Conservation (phyloP, 2,888 invertebrate species). For the Dryocosmus kuriphilus region DNA sequence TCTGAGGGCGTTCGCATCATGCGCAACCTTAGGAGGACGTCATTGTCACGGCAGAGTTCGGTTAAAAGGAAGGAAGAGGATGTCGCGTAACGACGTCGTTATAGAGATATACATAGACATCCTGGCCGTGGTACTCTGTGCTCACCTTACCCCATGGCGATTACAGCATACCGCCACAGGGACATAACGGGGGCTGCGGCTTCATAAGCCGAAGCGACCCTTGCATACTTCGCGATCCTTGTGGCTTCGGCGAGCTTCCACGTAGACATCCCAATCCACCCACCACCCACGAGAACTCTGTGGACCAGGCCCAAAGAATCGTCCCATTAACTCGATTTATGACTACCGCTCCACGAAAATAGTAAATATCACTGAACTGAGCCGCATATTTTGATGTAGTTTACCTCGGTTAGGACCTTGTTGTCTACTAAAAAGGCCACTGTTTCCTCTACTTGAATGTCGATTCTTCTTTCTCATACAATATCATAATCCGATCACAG, state of each 20-base stretch:
- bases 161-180: conserved; percentile 71
- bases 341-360: conserved; percentile 29
- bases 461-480: not conserved
- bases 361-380: conserved; percentile 18
- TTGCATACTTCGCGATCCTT: conserved; percentile 66
- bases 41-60: conserved; percentile 53
- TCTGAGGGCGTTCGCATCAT: conserved; percentile 17
- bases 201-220: conserved; percentile 74
- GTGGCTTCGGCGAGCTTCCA: conserved; percentile 47
- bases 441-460: not conserved
- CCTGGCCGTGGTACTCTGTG: conserved; percentile 68
- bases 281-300: conserved; percentile 20
- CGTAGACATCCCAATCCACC: conserved; percentile 26
- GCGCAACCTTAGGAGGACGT: conserved; percentile 57
- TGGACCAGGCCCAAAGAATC: conserved; percentile 51
- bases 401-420: not conserved
- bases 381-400: not conserved
- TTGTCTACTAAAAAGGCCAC: not conserved
- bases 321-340: conserved; percentile 51
- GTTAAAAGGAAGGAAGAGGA: conserved; percentile 58
- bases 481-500: too few species aligned
- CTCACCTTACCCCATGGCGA: conserved; percentile 67
- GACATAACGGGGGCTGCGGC: conserved; percentile 71
- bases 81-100: conserved; percentile 75
- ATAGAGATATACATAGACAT: conserved; percentile 74